Conservation (phyloP, 2,888 invertebrate genomes). For the Melangyna quadrimaculata region DNA sequence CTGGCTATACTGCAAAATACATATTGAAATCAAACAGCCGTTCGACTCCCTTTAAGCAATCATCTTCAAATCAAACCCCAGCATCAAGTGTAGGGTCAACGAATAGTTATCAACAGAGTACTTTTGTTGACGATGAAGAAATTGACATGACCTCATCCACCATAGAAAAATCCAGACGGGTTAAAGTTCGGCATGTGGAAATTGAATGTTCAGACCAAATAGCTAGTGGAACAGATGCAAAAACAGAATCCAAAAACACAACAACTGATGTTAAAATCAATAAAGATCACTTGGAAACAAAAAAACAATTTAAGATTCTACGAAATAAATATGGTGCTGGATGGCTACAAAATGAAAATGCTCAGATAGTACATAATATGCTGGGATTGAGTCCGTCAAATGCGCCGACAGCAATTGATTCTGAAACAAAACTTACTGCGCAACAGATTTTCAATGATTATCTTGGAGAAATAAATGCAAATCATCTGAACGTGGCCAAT, state of each 20-base stretch:
- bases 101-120: constrained; percentile 71
- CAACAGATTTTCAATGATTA: constrained; percentile 77
- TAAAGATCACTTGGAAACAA: constrained; percentile 83
- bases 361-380: constrained; percentile 82
- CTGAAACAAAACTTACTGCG: constrained; percentile 70
- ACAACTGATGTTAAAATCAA: constrained; percentile 43
- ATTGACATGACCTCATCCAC: constrained; percentile 32
- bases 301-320: constrained; percentile 83
- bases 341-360: constrained; percentile 84
- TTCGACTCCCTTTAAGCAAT: constrained; percentile 65
- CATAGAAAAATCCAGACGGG: constrained; percentile 75
- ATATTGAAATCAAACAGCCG: constrained; percentile 59
- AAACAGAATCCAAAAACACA: constrained; percentile 11
- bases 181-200: constrained; percentile 81
- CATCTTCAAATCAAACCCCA: constrained; percentile 74
- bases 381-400: constrained; percentile 80
- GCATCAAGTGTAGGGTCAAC: constrained; percentile 78
- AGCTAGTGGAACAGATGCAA: constrained; percentile 7
- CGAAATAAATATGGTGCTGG: constrained; percentile 84
- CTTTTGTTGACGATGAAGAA: constrained; percentile 26
- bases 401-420: constrained; percentile 19
- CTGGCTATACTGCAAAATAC: constrained; percentile 19
- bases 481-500: background rate
- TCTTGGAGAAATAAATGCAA: constrained; percentile 74
- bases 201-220: constrained; percentile 75